Conservation (phyloP, 2,888 invertebrate genomes). For the Chouioia cunea region DNA sequence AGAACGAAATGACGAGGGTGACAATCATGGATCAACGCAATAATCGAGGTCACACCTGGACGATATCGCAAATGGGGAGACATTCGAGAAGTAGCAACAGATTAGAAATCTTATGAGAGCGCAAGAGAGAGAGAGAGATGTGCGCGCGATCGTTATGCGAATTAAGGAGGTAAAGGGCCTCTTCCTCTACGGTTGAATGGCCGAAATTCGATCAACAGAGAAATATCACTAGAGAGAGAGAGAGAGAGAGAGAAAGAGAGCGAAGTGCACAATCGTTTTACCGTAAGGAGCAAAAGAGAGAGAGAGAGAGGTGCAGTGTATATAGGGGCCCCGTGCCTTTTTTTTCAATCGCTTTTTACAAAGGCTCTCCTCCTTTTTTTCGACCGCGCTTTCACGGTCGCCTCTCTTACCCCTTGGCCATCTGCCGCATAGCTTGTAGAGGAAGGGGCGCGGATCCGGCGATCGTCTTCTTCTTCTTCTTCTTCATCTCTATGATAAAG, state of each 20-base stretch:
- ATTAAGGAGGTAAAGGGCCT: slow-evolving; percentile 53
- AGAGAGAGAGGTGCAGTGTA: background rate
- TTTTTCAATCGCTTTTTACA: slow-evolving; percentile 64
- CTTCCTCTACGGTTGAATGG: slow-evolving; percentile 54
- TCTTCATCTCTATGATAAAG: no score
- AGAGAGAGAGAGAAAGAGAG: background rate
- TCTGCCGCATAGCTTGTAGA: slow-evolving; percentile 68
- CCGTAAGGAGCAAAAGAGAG: background rate
- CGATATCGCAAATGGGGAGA: background rate
- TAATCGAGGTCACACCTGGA: slow-evolving; percentile 55
- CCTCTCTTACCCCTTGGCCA: slow-evolving; percentile 69
- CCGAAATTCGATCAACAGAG: slow-evolving; percentile 64
- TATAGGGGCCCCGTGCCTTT: slow-evolving; percentile 50
- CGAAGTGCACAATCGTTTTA: no score
- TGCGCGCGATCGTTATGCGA: slow-evolving; percentile 42
- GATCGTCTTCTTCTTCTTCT: background rate
- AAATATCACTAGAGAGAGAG: slow-evolving; percentile 50
- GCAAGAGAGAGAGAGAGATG: slow-evolving; percentile 24
- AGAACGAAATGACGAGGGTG: slow-evolving; percentile 21
- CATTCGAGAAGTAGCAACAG: slow-evolving; percentile 16
- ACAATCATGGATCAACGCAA: slow-evolving; percentile 30
- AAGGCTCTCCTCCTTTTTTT: slow-evolving; percentile 56
- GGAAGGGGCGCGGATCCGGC: slow-evolving; percentile 70
- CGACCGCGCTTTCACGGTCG: slow-evolving; percentile 61
- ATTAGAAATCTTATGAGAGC: slow-evolving; percentile 49